Evolutionary conservation across 2,888 invertebrate species (phyloP).

Genomic region (Leptopilina drosophilae): DNA sequence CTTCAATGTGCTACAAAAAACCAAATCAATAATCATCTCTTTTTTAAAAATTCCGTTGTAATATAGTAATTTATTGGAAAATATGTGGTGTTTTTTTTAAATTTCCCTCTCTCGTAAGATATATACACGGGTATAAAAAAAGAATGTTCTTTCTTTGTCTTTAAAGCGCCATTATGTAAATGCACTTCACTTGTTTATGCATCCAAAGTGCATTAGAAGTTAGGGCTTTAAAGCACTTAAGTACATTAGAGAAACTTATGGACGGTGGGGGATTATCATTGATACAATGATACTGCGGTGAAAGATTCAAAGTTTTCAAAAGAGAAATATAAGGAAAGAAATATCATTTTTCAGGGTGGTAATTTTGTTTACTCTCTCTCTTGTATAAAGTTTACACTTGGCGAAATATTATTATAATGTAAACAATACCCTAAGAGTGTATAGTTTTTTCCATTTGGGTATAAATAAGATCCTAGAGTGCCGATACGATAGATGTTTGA

Average conservation of each 20-base stretch:
- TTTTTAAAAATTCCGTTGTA: not conserved
- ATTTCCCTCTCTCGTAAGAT: not conserved
- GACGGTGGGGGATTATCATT: not conserved
- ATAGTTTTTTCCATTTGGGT: not conserved
- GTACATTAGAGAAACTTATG: not conserved
- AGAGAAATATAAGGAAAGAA: constrained; percentile 4
- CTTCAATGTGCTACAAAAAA: not conserved
- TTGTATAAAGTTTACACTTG: constrained; percentile 28
- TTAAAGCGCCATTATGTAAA: constrained; percentile 14
- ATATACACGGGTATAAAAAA: not conserved
- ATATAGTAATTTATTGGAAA: too few relatives aligned
- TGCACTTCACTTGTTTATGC: constrained; percentile 17
- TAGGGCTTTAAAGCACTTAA: not conserved
- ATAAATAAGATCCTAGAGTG: constrained; percentile 16
- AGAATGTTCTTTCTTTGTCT: not conserved
- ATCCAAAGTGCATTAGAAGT: constrained; percentile 12
- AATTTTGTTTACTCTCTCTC: not conserved
- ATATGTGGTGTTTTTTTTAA: too few relatives aligned
- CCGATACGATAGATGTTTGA: constrained; percentile 40
- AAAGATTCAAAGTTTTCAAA: not conserved
- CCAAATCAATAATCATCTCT: not conserved
- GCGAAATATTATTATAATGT: constrained; percentile 26
- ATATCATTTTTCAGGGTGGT: constrained; percentile 7
- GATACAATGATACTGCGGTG: not conserved
- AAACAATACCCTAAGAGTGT: constrained; percentile 28